Conservation (phyloP, 1,140 invertebrate species). For the Drosophila kanapiae region DNA sequence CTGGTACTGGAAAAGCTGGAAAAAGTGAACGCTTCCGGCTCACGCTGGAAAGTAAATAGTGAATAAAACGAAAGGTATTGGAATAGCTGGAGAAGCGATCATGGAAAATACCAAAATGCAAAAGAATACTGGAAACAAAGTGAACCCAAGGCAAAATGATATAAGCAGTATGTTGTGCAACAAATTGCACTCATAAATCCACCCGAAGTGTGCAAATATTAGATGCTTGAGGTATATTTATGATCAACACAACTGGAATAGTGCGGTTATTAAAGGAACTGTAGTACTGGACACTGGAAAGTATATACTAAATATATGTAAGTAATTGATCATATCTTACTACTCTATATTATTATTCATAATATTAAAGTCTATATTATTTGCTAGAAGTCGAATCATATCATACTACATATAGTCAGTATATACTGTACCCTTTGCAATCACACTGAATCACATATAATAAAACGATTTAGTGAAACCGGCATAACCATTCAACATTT, state of each 20-base stretch:
- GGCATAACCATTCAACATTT: constrained; percentile 28
- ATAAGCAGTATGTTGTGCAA: too few species aligned
- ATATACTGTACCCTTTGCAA: constrained; percentile 13
- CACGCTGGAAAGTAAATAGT: neutral
- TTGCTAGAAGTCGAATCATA: too few species aligned
- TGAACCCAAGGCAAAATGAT: neutral
- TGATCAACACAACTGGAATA: too few species aligned
- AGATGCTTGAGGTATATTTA: too few species aligned
- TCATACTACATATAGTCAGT: neutral
- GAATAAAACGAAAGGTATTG: neutral
- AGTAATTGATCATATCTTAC: too few species aligned
- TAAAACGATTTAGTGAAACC: constrained; percentile 40
- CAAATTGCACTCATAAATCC: too few species aligned
- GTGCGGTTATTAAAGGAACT: too few species aligned
- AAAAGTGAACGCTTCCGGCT: constrained; percentile 8
- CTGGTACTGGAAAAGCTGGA: constrained; percentile 1
- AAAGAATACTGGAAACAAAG: neutral
- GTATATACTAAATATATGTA: neutral
- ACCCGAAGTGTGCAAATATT: too few species aligned
- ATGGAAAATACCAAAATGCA: neutral
- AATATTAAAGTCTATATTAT: too few species aligned
- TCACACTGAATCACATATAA: constrained; percentile 39
- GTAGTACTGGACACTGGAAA: neutral
- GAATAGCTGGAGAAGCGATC: neutral
- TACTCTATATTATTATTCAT: too few species aligned